phyloP scores from a whole-genome alignment of 2,113 vertebrate genomes.

The Lepisosteus oculatus region DNA sequence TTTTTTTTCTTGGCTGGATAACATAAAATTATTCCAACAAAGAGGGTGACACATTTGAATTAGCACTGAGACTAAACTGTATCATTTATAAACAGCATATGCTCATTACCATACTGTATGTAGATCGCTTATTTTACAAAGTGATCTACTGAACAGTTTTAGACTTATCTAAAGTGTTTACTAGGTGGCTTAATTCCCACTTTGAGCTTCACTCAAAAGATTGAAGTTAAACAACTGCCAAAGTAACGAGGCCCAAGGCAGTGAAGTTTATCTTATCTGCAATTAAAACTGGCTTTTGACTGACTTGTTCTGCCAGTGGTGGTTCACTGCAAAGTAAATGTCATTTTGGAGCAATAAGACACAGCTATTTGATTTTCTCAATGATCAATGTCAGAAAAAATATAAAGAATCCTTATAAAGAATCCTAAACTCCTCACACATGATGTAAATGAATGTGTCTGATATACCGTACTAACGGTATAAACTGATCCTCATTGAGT shows the following conservation, averaged over 20 bases:
- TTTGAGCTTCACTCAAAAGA: slow-evolving; percentile 8
- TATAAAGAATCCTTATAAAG: slow-evolving; percentile 23
- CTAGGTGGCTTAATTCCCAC: too few species aligned
- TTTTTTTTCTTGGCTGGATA: too few species aligned
- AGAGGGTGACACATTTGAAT: too few species aligned
- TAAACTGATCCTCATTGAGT: slow-evolving; percentile 5
- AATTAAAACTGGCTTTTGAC: slow-evolving; percentile 34
- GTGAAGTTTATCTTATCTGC: slow-evolving; percentile 26
- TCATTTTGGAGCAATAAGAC: slow-evolving; percentile 30
- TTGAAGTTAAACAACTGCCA: neutral
- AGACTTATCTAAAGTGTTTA: too few species aligned
- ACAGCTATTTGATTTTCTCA: slow-evolving; percentile 29
- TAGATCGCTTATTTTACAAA: too few species aligned
- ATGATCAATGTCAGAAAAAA: slow-evolving; percentile 28
- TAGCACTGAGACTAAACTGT: too few species aligned
- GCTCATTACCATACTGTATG: too few species aligned
- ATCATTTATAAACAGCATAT: too few species aligned
- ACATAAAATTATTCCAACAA: too few species aligned
- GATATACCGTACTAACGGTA: slow-evolving; percentile 19
- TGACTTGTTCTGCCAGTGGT: slow-evolving; percentile 20
- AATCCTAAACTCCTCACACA: slow-evolving; percentile 27
- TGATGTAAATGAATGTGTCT: neutral
- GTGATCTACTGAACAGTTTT: too few species aligned
- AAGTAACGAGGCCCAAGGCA: slow-evolving; percentile 27
- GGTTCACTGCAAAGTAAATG: slow-evolving; percentile 32